Evolutionary conservation across 2,113 vertebrate species (phyloP).

Genomic region (Bos indicus): DNA sequence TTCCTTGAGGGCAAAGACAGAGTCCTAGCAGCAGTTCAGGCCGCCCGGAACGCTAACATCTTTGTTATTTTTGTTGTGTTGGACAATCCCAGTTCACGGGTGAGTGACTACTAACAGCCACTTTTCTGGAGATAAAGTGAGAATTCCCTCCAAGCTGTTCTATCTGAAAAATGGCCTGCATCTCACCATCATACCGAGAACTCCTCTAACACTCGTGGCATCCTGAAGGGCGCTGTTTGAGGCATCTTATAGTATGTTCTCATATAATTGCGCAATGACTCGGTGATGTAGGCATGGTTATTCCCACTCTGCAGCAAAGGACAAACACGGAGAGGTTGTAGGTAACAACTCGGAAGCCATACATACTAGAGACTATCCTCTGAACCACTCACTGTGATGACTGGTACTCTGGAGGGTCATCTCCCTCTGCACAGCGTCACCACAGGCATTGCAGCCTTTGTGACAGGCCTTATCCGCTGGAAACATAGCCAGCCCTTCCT

Average conservation of each 20-base stretch:
- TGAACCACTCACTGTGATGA: neutral
- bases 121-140: neutral
- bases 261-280: neutral
- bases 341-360: neutral
- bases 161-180: neutral
- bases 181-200: neutral
- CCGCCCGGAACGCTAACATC: slow-evolving; percentile 88
- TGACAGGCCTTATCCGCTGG: neutral
- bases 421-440: neutral
- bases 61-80: slow-evolving; percentile 97
- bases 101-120: slow-evolving; percentile 72
- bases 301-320: neutral
- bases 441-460: neutral
- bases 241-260: neutral
- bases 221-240: neutral
- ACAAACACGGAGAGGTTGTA: neutral
- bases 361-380: neutral
- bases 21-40: slow-evolving; percentile 89
- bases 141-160: neutral
- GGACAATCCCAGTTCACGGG: slow-evolving; percentile 96
- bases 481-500: neutral
- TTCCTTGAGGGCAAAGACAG: slow-evolving; percentile 97
- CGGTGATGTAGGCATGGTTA: neutral
- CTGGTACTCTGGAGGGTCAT: neutral
- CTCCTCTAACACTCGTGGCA: neutral